Evolutionary conservation across 30 jellyfish, hydroid and myxozoan genomes (phyloP).

Genomic region (Morbakka virulenta): DNA sequence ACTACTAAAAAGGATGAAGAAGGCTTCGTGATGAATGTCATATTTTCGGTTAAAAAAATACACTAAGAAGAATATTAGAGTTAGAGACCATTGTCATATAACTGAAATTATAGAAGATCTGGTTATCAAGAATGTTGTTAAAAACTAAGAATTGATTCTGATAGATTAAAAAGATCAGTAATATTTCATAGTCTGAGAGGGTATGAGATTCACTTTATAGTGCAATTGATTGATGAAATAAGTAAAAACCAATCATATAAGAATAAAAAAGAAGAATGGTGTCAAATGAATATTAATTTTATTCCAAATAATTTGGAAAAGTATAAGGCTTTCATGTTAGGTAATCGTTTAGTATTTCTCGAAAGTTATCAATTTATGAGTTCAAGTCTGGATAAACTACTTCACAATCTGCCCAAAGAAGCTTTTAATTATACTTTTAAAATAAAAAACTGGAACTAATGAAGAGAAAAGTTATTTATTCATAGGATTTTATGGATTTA

Average conservation of each 20-base stretch:
- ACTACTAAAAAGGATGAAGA: conserved; percentile 6
- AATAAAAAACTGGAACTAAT: too few relatives aligned
- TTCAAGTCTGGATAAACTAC: conserved; percentile 33
- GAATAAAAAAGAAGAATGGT: conserved; percentile 32
- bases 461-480: too few relatives aligned
- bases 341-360: conserved; percentile 17
- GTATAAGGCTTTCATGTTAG: too few relatives aligned
- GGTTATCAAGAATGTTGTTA: conserved; percentile 40
- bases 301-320: too few relatives aligned
- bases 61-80: too few relatives aligned
- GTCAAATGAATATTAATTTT: too few relatives aligned
- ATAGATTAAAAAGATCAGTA: conserved; percentile 41
- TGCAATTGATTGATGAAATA: conserved; percentile 50
- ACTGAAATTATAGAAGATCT: conserved; percentile 48
- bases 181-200: conserved; percentile 52
- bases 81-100: too few relatives aligned
- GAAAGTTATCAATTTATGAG: conserved; percentile 38
- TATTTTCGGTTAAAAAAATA: conserved; percentile 18
- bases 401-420: conserved; percentile 17
- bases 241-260: conserved; percentile 23
- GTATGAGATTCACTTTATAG: conserved; percentile 31
- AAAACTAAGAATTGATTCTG: conserved; percentile 17
- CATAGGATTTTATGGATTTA: too few relatives aligned
- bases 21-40: neutral
- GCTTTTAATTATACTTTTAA: too few relatives aligned